Conservation (phyloP, 2,797 vertebrate genomes). For the Anabacerthia variegaticeps region DNA sequence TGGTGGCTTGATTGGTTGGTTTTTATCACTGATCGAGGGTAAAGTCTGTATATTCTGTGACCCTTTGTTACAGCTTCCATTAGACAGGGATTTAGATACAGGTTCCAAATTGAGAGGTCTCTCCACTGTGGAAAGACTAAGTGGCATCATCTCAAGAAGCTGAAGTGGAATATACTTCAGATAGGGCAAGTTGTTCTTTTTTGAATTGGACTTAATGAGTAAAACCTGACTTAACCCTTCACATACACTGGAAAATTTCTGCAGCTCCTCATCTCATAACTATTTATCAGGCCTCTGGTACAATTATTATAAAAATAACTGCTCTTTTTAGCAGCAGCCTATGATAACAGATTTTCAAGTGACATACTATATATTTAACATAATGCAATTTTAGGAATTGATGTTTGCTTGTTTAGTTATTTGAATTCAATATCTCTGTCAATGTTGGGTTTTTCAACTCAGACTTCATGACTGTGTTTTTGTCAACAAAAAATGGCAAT, state of each 20-base stretch:
- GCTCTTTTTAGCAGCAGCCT: not conserved
- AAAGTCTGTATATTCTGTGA: not conserved
- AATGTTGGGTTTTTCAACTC: not conserved
- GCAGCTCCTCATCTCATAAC: not conserved
- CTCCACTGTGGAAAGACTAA: not conserved
- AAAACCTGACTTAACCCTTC: slow-evolving; percentile 42
- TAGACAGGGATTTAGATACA: not conserved
- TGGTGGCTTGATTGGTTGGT: not conserved
- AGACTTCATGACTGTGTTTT: not conserved
- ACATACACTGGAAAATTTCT: not conserved
- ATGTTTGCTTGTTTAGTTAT: slow-evolving; percentile 23
- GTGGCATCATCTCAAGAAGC: not conserved
- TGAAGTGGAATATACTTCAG: not conserved
- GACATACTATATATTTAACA: not conserved
- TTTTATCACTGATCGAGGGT: not conserved
- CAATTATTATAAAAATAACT: slow-evolving; percentile 63
- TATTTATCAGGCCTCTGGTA: slow-evolving; percentile 68
- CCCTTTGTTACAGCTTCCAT: not conserved
- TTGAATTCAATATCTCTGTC: not conserved
- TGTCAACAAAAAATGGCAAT: slow-evolving; percentile 5
- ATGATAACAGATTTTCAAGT: slow-evolving; percentile 24
- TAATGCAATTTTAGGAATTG: not conserved
- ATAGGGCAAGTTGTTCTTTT: not conserved
- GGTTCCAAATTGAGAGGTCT: not conserved
- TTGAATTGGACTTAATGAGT: not conserved